A percentile compares a stretch with the other conserved stretches of the same genome.
These are phyloP conservation scores for Antheraea yamamai DNA, from an alignment of 2,888 invertebrate species.

Conservation along the genomic window DNA sequence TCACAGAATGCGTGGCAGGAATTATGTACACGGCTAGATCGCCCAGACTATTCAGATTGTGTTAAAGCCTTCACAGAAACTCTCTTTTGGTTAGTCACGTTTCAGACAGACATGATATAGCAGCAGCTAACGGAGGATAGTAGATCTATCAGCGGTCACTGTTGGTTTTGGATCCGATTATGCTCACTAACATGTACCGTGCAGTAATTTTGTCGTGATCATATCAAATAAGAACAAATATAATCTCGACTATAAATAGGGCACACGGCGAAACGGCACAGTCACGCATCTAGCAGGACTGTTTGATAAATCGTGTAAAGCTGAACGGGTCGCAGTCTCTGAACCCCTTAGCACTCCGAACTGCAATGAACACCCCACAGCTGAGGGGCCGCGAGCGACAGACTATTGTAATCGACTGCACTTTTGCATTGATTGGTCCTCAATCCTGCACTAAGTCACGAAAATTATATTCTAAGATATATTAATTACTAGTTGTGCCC, in stretches of 20 bases:
- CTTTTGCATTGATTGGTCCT: slow-evolving; percentile 22
- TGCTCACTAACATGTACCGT: no score
- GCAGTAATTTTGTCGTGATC: no score
- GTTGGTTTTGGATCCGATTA: no score
- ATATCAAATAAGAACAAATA: not conserved
- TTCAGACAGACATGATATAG: no score
- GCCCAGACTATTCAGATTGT: no score
- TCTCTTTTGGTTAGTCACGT: no score
- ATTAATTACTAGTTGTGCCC: no score
- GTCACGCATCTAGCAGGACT: slow-evolving; percentile 39
- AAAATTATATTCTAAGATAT: slow-evolving; percentile 11
- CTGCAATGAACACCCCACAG: not conserved
- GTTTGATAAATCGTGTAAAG: slow-evolving; percentile 54
- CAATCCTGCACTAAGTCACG: not conserved
- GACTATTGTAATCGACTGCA: slow-evolving; percentile 25
- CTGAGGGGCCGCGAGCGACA: not conserved
- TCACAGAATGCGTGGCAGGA: no score
- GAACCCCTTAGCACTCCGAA: not conserved
- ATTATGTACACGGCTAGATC: no score
- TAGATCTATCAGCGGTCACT: no score
- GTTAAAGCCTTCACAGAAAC: no score
- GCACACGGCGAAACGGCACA: slow-evolving; percentile 33
- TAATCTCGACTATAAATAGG: slow-evolving; percentile 17
- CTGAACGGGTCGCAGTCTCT: slow-evolving; percentile 25
- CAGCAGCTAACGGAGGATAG: no score